A percentile compares a stretch with the other conserved stretches of the same genome.
These are phyloP conservation scores for Druceiella hillmani DNA, from an alignment of 2,888 invertebrate species.

Conservation along the genomic window DNA sequence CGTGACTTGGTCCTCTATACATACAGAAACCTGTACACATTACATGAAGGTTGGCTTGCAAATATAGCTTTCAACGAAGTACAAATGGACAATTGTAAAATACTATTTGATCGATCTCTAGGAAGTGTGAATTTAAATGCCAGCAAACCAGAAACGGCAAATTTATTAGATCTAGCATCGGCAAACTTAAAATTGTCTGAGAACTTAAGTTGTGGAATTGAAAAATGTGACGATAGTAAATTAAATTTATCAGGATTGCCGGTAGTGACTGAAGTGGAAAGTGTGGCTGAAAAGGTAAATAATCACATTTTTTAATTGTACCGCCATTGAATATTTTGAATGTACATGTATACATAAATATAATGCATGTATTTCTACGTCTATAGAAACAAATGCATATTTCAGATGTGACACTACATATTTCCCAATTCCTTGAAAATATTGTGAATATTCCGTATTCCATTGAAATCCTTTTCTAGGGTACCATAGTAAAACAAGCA, in stretches of 20 bases:
- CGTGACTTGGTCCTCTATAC: conserved; percentile 59
- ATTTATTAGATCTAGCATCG: conserved; percentile 58
- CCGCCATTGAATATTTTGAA: too few species aligned
- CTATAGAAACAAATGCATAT: too few species aligned
- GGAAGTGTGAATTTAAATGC: conserved; percentile 49
- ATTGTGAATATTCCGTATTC: too few species aligned
- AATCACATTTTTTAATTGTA: conserved; percentile 9
- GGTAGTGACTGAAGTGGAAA: conserved; percentile 51
- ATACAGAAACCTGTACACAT: conserved; percentile 53
- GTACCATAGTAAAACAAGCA: too few species aligned
- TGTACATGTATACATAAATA: too few species aligned
- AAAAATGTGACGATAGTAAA: conserved; percentile 42
- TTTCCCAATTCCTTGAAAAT: too few species aligned
- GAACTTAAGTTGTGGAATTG: conserved; percentile 47
- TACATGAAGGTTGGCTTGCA: conserved; percentile 46
- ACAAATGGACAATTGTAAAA: conserved; percentile 27
- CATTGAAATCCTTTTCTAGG: too few species aligned
- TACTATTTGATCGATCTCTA: conserved; percentile 38
- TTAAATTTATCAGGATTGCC: conserved; percentile 35
- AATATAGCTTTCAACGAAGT: conserved; percentile 43
- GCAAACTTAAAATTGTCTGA: conserved; percentile 59
- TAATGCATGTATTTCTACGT: too few species aligned
- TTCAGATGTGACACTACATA: too few species aligned
- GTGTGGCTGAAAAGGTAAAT: conserved; percentile 54
- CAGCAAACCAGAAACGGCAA: conserved; percentile 49